These are phyloP conservation scores for Ptyas mucosa DNA, from an alignment of 2,113 vertebrate genomes.

Conservation along the genomic window DNA sequence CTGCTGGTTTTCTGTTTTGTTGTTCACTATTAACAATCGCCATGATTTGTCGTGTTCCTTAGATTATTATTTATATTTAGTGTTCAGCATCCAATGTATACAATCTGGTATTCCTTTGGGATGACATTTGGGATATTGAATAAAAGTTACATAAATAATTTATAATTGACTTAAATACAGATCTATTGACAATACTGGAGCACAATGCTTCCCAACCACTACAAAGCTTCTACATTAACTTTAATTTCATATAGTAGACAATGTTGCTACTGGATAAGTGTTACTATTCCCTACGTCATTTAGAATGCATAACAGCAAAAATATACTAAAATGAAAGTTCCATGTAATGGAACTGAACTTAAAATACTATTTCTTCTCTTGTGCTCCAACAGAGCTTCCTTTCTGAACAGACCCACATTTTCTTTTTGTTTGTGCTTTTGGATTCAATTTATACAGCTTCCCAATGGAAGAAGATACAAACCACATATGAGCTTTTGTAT, in stretches of 20 bases:
- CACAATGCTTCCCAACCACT: not conserved
- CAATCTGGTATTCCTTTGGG: not conserved
- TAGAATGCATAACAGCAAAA: not conserved
- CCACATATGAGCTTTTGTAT: not conserved
- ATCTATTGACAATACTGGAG: not conserved
- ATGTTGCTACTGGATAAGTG: not conserved
- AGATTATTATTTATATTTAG: not conserved
- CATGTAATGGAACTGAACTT: not conserved
- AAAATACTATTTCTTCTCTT: not conserved
- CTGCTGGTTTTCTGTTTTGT: conserved; percentile 14
- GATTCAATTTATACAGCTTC: not conserved
- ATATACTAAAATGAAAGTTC: not conserved
- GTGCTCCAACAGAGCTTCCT: not conserved
- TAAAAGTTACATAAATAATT: not conserved
- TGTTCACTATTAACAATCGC: not conserved
- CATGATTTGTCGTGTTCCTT: not conserved
- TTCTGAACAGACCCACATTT: not conserved
- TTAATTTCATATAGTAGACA: not conserved
- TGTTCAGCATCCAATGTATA: conserved; percentile 1
- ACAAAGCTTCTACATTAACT: not conserved
- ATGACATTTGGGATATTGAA: not conserved
- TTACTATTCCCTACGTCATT: not conserved
- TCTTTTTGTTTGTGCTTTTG: not conserved
- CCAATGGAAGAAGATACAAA: not conserved
- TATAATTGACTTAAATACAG: not conserved